Base-by-base conservation (phyloP, 2,888 invertebrate genomes). In the Sminthurinus aureus region DNA sequence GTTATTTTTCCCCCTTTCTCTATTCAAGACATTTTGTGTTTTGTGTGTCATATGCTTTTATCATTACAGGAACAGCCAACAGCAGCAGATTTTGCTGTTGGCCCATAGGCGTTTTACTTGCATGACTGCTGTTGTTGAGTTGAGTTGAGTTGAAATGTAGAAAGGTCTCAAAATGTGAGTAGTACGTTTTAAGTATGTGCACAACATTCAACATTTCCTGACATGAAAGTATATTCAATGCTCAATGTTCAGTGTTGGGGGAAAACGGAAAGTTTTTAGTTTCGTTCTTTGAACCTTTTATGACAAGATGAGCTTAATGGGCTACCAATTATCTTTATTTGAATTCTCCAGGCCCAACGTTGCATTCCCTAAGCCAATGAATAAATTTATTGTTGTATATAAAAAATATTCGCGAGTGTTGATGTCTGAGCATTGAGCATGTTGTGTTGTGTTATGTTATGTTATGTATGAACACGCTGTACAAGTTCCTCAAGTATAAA, bases 281-380 rank as follows among this genome's bases (percentile, higher is more conserved):
- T 18, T 58, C 52, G 76, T 50, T 76, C 76, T 22, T 76, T 76
- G 76, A 76, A 76, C 76, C 38, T 76, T 76, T 75, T 51, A 51
- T 24, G 38, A 73, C 50, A 75, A 75, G 50, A 75, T 75, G 38
- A 38, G 38, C 58, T n/a, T 73, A 73, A 73, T 73, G 73, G 73
- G 22, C 76, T 58, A 38, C 38, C 38, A 76, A 76, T 76, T 76
- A 76, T 20, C 22, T 26, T 73, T 38, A 73, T 73, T 22, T 73
- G 73, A 58, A 58, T 58, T 58, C 58, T 58, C 58, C 26, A 73
- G 73, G 24, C 24, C 26, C 73, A 73, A 73, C 26, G 73, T 73
- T 73, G 73, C 73, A 38, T 73, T 69, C 24, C 26, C 24, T 38
- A 11, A 13, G 18, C 58, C 58, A 58, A 58, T 58, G 58, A 58